Percentiles rank a stretch among this genome's conserved stretches.
phyloP scores from a whole-genome alignment of 2,113 vertebrate species.

The Apodemus speciosus region DNA sequence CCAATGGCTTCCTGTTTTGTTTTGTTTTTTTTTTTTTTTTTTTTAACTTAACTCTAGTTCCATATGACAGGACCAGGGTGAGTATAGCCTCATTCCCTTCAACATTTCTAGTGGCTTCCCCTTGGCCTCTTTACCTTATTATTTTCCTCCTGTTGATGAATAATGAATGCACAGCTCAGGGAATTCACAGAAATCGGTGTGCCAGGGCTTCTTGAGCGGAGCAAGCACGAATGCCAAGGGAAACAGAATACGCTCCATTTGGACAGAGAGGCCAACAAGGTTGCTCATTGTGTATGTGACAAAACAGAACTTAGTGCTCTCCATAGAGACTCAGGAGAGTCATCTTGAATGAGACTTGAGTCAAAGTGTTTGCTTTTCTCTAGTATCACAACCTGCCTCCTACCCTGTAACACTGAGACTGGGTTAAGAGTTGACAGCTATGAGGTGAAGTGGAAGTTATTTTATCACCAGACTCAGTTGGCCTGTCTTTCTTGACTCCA shows the following conservation, averaged over 20 bases:
- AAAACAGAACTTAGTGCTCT: background rate
- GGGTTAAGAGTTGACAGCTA: background rate
- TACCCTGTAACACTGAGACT: background rate
- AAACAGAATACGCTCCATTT: background rate
- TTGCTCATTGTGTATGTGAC: background rate
- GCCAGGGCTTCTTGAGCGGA: background rate
- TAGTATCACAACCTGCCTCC: background rate
- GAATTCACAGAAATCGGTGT: constrained; percentile 54
- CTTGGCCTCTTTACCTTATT: background rate
- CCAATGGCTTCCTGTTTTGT: background rate
- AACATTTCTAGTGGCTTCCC: background rate
- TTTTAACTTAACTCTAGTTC: background rate
- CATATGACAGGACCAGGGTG: fast-evolving
- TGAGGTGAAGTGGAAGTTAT: background rate
- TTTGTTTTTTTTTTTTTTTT: background rate
- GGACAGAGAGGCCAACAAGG: background rate
- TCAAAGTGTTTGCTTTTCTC: background rate
- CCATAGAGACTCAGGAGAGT: background rate
- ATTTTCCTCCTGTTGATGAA: background rate
- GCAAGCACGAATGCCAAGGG: background rate
- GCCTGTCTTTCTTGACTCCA: background rate
- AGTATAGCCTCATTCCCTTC: background rate
- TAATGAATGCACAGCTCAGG: background rate
- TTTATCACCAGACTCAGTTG: constrained; percentile 2
- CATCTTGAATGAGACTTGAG: background rate